Percentiles rank a stretch among this genome's conserved stretches.
phyloP scores from a whole-genome alignment of 2,888 invertebrate species.

The Lathronympha strigana region DNA sequence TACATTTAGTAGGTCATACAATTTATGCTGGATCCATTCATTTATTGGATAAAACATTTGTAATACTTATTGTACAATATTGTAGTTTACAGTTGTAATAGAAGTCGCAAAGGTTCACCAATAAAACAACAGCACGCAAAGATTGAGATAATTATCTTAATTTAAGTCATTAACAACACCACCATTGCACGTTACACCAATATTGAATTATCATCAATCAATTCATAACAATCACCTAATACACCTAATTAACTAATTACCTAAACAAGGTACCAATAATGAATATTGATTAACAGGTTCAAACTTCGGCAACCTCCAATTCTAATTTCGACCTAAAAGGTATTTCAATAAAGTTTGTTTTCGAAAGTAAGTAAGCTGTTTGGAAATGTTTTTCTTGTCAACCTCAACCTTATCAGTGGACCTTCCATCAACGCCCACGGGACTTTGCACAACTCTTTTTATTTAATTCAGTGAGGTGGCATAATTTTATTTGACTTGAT shows the following conservation, averaged over 20 bases:
- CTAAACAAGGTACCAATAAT: not conserved
- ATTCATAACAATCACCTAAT: slow-evolving; percentile 12
- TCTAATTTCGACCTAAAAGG: not conserved
- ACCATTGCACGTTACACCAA: not conserved
- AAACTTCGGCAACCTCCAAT: not conserved
- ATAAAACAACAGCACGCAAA: no score
- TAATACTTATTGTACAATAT: no score
- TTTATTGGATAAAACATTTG: no score
- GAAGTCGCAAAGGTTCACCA: no score
- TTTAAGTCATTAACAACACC: not conserved
- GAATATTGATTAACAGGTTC: not conserved
- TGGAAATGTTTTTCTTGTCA: slow-evolving; percentile 9
- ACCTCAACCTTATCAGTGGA: slow-evolving; percentile 9
- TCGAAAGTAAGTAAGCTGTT: not conserved
- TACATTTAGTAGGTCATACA: no score
- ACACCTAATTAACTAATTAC: slow-evolving; percentile 11
- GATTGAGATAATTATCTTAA: no score
- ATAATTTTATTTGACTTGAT: not conserved
- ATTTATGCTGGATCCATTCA: no score
- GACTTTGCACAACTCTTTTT: slow-evolving; percentile 14
- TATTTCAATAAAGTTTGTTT: not conserved
- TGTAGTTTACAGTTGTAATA: no score
- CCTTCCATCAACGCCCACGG: slow-evolving; percentile 26
- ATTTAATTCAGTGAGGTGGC: slow-evolving; percentile 15
- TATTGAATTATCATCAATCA: slow-evolving; percentile 1